Evolutionary conservation across 1,140 invertebrate species (phyloP), one percentile per base, ranked within the genome.

Genomic region (Tetramorium alpestre): DNA sequence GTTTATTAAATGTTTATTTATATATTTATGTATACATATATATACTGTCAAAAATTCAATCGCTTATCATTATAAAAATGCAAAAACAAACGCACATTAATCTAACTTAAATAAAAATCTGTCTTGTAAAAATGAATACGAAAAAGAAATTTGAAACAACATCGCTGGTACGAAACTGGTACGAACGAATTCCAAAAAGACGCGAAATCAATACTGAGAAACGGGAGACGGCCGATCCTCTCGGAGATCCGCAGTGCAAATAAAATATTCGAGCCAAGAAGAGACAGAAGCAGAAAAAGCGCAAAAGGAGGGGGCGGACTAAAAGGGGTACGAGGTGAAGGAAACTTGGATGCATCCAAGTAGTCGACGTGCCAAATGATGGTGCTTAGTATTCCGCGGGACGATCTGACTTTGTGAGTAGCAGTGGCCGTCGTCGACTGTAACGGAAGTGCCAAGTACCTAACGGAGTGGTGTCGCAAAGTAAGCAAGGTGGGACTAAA

Each of bases 301-400:
- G 22, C 16, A 8, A 22, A 5, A 28, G 22, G 11, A 44, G 49
- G 25, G 4, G 28, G 13, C 18, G 49, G 44, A 6, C 47, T 67
- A 67, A 67, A 65, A 47, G 33, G 44, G 44, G 44, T 49, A 41
- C 28, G 18, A 64, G 16, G 28, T 1, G 28, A 28, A 56, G 28
- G 56, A 64, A 73, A 72, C 25, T 84, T 90, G 88, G 89, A 84
- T 78, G 82, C 44, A 54, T 58, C 8, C 77, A 33, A 33, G 87
- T 51, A 78, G 88, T 87, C 87, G 87, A 89, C 76, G 92, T 93
- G 93, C 93, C 94, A 94, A 94, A 94, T 92, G 80, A 84, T 62
- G 91, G 90, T 89, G 92, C 90, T 94, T 94, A 94, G 93, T 94
- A 94, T 94, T 94, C 94, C 91, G 85, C 88, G 90, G 86, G 89